Evolutionary conservation across 2,888 invertebrate species (phyloP), one percentile per base, ranked within the genome.

Genomic region (Stenchaetothrips biformis): DNA sequence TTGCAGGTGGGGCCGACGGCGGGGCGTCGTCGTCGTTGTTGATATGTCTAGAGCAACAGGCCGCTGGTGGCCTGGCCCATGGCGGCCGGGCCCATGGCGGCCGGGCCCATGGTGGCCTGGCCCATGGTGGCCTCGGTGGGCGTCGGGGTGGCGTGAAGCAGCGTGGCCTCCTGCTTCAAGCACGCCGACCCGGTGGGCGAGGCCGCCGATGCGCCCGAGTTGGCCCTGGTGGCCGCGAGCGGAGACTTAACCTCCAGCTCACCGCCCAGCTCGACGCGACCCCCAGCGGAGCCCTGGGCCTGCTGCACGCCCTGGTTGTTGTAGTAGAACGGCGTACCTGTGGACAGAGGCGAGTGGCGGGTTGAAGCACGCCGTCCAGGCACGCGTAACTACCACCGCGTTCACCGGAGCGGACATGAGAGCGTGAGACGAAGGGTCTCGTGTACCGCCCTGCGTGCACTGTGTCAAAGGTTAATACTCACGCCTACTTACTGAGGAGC

Each of bases 161-260:
- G 53, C 53, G 53, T 53, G 67, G 67, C 86, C 85, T 92, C 92
- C 82, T 90, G 89, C 86, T 92, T 92, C 82, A 91, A 89, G 86
- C 92, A 92, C 53, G 92, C 92, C 86, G 92, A 92, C 83, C 92
- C 92, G 82, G 92, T 92, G 74, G 92, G 92, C 77, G 92, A 92
- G 78, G 92, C 91, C 49, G 92, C 92, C 81, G 91, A 91, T 9
- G 92, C 92, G 81, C 92, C 88, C 48, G 92, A 92, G 85, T 92
- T 92, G 48, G 92, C 92, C 83, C 92, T 87, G 67, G 92, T 92
- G 47, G 92, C 92, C 82, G 92, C 92, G 84, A 92, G 86, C 80
- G 92, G 92, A 82, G 92, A 92, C 81, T 92, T 89, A 85, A 92
- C 90, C 83, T 91, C 92, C 83, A 90, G 90, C 84, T 90, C 90